Base-by-base conservation (phyloP, 2,797 vertebrate species). In the Dipus sagitta region DNA sequence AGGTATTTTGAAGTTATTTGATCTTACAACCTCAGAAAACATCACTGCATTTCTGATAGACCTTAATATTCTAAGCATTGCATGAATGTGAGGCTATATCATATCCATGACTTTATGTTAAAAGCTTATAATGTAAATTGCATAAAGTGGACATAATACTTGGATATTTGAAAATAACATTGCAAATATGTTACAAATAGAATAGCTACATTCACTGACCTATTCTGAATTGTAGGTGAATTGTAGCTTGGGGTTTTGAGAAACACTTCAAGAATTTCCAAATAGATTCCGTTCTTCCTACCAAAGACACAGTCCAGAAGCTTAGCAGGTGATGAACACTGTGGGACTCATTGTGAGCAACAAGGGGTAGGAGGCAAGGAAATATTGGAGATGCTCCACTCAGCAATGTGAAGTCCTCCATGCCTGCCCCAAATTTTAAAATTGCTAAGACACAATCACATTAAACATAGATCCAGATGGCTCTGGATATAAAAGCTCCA, bases 261-360 rank as follows among this genome's bases (percentile, higher is more conserved):
- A 47, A 85, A 34, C 14, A 76, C 64, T 90, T 86, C 18, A 60
- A 89, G 72, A 86, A 79, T 92, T 78, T 79, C 60, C 32, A 79
- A 77, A 76, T 18, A 68, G 15, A 21, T 52, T 89, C 64, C 17
- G 1, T 15, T 70, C 6, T 79, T 38, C 62, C 26, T 3, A 13
- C 23, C 75, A 70, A 42, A 74, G 18, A 60, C 79, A 52, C 24
- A 83, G n/a, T 38, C 67, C 32, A 62, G 38, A 23, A 82, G 38
- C 1, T 24, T 83, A 30, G 67, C 84, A 78, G 64, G 84, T 67
- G 54, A 74, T 77, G 23, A 2, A 38, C 32, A 32, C 30, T 15
- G 28, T 52, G 80, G 34, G 52, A 42, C 18, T 42, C 62, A 42
- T 21, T 6, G 0, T 26, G n/a, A 71, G 5, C 5, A 38, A 20